Percentiles rank a stretch among this genome's conserved stretches.
Evolutionary conservation across 2,797 vertebrate genomes (phyloP).

Genomic region (Pipistrellus nathusii): DNA sequence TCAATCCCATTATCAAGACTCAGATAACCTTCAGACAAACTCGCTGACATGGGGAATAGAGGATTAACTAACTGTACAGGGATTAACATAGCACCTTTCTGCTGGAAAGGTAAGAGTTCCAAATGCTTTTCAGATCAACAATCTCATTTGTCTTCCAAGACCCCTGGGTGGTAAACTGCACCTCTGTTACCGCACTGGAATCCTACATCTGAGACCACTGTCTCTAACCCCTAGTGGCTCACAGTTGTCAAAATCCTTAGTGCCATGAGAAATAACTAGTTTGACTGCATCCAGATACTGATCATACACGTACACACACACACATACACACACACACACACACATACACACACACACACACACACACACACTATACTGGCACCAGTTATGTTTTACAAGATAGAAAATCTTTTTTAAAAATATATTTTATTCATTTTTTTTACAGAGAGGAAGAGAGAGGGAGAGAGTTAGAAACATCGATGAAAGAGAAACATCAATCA

Average conservation of each 20-base stretch:
- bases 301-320: background rate
- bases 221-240: background rate
- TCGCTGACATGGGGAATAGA: background rate
- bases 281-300: background rate
- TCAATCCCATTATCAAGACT: constrained; percentile 63
- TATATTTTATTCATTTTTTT: too few relatives aligned
- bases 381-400: constrained; percentile 4
- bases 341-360: background rate
- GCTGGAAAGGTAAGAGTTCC: constrained; percentile 38
- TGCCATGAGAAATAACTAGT: background rate
- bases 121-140: constrained; percentile 34
- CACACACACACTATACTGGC: background rate
- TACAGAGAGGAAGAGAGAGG: too few relatives aligned
- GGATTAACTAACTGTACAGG: constrained; percentile 18
- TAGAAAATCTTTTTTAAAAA: background rate
- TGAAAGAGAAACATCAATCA: too few relatives aligned
- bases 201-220: background rate
- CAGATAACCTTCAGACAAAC: constrained; percentile 56
- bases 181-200: background rate
- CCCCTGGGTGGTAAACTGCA: background rate
- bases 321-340: background rate
- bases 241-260: background rate
- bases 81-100: constrained; percentile 14
- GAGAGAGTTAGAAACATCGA: too few relatives aligned
- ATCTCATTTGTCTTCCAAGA: background rate